Base-by-base conservation (phyloP, 2,888 invertebrate genomes). In the Cylindroiulus punctatus region DNA sequence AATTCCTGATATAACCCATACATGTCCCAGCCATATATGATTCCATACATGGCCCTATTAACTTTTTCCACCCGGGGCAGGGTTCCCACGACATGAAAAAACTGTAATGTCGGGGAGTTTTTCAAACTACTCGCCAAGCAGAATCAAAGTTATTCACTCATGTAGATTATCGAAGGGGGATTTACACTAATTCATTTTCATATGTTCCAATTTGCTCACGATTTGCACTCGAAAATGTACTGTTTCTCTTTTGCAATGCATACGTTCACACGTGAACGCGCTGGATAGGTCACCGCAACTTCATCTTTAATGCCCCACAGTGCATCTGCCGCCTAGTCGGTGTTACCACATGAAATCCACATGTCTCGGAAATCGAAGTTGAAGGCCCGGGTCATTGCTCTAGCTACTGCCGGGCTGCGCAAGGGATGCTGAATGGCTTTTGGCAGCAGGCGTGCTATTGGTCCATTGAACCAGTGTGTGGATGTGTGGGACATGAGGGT, bases 391-490 rank as follows among this genome's bases (percentile, higher is more conserved):
- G 76, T 76, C 76, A 76, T 26, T 76, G 76, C 30, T 76, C 76
- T 30, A 76, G 76, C 30, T 65, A 26, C 65, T 65, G 5, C 65
- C 26, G n/a, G 17, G 52, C 17, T 52, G 52, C 52, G 19, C 57
- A 7, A 57, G 22, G 57, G 57, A 57, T 57, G 57, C 22, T 57
- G 30, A 76, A 76, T 76, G 30, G 76, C 26, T 76, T 76, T 76
- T 76, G 76, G 76, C 76, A 76, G 76, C 76, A 4, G 14, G 30
- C 76, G 76, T 1, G 14, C 76, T 76, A 76, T 76, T 76, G 76
- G 76, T 76, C 76, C 76, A 76, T 76, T 76, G 76, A 76, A 76
- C 76, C 26, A 76, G 76, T 76, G 30, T 14, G 76, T 17, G 26
- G 76, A 30, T 76, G 76, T 7, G 1, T 76, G 26, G 76, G 76